These are phyloP conservation scores for Lithophane leautieri DNA, from an alignment of 2,888 invertebrate species.

Conservation along the genomic window DNA sequence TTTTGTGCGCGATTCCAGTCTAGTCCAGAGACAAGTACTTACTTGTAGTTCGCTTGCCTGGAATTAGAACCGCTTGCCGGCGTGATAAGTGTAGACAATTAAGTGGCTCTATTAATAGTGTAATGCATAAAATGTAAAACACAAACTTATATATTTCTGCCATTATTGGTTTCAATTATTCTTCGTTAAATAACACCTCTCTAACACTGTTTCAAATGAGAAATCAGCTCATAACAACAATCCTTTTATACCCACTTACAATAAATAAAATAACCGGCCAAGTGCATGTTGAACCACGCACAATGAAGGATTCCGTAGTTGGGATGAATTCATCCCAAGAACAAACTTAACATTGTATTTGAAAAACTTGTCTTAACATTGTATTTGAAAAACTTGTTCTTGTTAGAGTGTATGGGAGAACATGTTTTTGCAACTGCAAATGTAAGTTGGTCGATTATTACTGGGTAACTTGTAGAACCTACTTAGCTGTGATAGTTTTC, in stretches of 20 bases:
- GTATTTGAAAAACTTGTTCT: too few relatives aligned
- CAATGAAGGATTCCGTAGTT: too few relatives aligned
- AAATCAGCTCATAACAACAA: not conserved
- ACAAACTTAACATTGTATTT: too few relatives aligned
- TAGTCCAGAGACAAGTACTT: not conserved
- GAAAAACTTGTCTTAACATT: too few relatives aligned
- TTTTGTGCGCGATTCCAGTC: not conserved
- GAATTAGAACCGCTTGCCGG: not conserved
- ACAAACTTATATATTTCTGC: not conserved
- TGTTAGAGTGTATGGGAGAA: too few relatives aligned
- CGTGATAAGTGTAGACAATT: not conserved
- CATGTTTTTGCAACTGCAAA: too few relatives aligned
- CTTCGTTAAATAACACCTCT: not conserved
- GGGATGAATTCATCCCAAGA: too few relatives aligned
- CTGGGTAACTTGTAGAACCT: too few relatives aligned
- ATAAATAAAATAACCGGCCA: not conserved
- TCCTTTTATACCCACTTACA: slow-evolving; percentile 10
- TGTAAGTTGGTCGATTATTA: too few relatives aligned
- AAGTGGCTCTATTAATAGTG: not conserved
- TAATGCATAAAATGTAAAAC: slow-evolving; percentile 3
- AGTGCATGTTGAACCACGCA: too few relatives aligned
- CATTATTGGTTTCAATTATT: slow-evolving; percentile 12
- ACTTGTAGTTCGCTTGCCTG: not conserved
- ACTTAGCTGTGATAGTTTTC: too few relatives aligned
- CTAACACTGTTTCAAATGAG: not conserved